Evolutionary conservation across 2,888 invertebrate genomes (phyloP).

Genomic region (Eupithecia inturbata): DNA sequence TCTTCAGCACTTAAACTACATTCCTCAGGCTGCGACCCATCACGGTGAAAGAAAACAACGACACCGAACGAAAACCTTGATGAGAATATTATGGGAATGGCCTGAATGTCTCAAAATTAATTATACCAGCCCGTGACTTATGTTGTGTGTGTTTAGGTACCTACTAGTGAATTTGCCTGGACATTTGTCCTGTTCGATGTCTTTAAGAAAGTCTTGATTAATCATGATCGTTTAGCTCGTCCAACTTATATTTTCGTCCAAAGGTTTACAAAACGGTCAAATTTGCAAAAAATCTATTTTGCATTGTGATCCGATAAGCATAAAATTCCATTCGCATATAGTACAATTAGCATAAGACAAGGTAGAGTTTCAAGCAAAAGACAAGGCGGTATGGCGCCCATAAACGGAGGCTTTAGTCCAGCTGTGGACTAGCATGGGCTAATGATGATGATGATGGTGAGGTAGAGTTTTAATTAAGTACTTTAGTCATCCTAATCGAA

Average conservation of each 20-base stretch:
- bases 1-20: conserved; percentile 40
- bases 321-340: background rate
- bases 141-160: background rate
- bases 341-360: background rate
- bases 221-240: background rate
- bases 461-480: background rate
- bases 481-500: conserved; percentile 12
- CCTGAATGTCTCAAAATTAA: background rate
- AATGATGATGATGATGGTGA: background rate
- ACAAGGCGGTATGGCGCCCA: background rate
- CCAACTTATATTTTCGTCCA: background rate
- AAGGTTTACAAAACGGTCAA: background rate
- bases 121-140: background rate
- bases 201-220: background rate
- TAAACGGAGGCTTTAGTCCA: background rate
- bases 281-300: too few relatives aligned
- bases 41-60: conserved; percentile 40
- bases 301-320: too few relatives aligned
- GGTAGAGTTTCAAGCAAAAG: background rate
- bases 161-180: background rate
- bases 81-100: conserved; percentile 35
- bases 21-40: conserved; percentile 37
- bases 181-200: background rate
- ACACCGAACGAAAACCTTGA: conserved; percentile 45
- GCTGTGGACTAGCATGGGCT: background rate